phyloP scores from a whole-genome alignment of 2,797 vertebrate genomes.

The Gadopsis marmoratus region DNA sequence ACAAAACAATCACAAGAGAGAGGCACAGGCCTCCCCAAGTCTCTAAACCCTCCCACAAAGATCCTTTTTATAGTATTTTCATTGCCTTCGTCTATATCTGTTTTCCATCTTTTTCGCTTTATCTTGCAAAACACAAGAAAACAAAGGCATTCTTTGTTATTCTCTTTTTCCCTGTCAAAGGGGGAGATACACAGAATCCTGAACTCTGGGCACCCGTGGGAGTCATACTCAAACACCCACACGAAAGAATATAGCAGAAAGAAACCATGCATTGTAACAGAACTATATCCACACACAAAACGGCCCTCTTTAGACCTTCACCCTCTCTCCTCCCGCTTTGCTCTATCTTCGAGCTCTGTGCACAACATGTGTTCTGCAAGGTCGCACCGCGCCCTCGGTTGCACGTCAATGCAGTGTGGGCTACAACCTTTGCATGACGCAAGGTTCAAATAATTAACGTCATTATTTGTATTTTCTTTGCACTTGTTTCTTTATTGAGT shows the following conservation, averaged over 20 bases:
- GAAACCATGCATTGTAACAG: not conserved
- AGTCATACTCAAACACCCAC: slow-evolving; percentile 3
- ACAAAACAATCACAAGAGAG: too few species aligned
- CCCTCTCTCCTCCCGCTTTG: not conserved
- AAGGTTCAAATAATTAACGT: not conserved
- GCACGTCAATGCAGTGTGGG: not conserved
- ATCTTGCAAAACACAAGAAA: not conserved
- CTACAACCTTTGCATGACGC: not conserved
- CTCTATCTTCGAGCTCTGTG: not conserved
- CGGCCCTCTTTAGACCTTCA: not conserved
- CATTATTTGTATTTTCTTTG: not conserved
- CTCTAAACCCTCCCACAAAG: not conserved
- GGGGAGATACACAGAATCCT: not conserved
- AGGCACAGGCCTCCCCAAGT: too few species aligned
- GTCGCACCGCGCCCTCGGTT: not conserved
- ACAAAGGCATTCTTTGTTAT: not conserved
- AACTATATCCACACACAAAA: not conserved
- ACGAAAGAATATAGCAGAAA: not conserved
- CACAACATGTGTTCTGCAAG: not conserved
- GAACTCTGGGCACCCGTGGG: not conserved
- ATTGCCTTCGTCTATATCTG: not conserved
- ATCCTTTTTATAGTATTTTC: not conserved
- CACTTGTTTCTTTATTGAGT: not conserved
- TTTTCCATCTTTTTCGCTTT: slow-evolving; percentile 11
- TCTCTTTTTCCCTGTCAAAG: not conserved